Conservation (phyloP, 2,888 invertebrate genomes). For the Oxytorus armatus region DNA sequence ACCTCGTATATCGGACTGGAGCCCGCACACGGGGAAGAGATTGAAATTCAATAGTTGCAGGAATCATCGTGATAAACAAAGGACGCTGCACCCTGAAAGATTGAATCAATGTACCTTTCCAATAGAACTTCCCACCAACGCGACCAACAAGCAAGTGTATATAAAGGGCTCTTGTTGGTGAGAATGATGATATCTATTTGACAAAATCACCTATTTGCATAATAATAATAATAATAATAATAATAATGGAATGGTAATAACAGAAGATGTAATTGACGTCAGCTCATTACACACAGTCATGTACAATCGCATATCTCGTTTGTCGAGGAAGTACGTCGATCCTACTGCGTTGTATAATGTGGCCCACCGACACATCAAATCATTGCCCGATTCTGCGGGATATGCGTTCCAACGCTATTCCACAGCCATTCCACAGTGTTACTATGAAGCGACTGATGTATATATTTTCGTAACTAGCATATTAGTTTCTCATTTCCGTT, state of each 20-base stretch:
- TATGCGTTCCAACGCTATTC: neutral
- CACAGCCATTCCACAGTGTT: constrained; percentile 16
- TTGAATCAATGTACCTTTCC: too few relatives aligned
- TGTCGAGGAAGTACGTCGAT: neutral
- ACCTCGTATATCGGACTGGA: too few relatives aligned
- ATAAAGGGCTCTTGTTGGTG: too few relatives aligned
- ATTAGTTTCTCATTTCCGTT: constrained; percentile 35
- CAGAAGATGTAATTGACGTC: neutral
- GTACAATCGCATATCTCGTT: neutral
- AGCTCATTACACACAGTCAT: neutral
- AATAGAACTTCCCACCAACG: too few relatives aligned
- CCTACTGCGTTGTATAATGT: constrained; percentile 6
- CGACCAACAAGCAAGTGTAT: too few relatives aligned
- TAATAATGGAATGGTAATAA: neutral
- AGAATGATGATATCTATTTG: too few relatives aligned
- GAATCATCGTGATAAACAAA: too few relatives aligned
- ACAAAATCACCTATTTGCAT: too few relatives aligned
- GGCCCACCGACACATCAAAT: neutral
- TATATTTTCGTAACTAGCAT: constrained; percentile 35
- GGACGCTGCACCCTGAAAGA: too few relatives aligned
- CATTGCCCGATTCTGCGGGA: constrained; percentile 7
- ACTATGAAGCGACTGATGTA: constrained; percentile 23
- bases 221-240: neutral
- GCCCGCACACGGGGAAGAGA: too few relatives aligned
- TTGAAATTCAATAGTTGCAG: too few relatives aligned